Base-by-base conservation (phyloP, 2,113 vertebrate species). In the Monopterus albus region DNA sequence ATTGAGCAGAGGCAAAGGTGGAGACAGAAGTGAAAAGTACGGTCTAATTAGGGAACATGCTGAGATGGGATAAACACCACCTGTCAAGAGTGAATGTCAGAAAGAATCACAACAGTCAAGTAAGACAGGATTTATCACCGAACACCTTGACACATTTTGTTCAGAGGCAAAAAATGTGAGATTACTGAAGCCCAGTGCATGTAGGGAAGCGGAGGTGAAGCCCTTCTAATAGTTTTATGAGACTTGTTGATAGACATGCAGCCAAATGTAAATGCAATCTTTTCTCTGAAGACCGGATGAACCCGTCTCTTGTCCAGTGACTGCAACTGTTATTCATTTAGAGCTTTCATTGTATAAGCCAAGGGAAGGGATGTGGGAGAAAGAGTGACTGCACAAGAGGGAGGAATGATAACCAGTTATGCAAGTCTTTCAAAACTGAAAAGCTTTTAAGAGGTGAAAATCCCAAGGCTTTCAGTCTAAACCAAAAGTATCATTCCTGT, bases 321-420 rank as follows among this genome's bases (percentile, higher is more conserved):
- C 63, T 49, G 18, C 57, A 68, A 83, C 55, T 79, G 79, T 83
- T 81, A 85, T 76, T 86, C 73, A 84, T 81, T 86, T 83, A 87
- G 60, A 81, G 78, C 69, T 82, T 86, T 79, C 73, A 65, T 43
- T 80, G 78, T 61, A 42, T 14, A 25, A 43, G 51, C 49, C 58
- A 46, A 43, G 47, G 36, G 42, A 50, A 7, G 3, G 33, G 20
- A 56, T 5, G 65, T 52, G 61, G 68, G 79, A 55, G 75, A 57
- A 35, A 66, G 60, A 36, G 66, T 10, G 51, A 46, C 33, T 67
- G 58, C 51, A 53, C 20, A 72, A 38, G 11, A 50, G 39, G 55
- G 35, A 43, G 29, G 43, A 45, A 28, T 64, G 74, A 81, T 77
- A 73, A 75, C 51, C 40, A 74, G 35, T 59, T 36, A 40, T 18